Evolutionary conservation across 2,888 invertebrate genomes (phyloP).

Genomic region (Syrista parreyssii): DNA sequence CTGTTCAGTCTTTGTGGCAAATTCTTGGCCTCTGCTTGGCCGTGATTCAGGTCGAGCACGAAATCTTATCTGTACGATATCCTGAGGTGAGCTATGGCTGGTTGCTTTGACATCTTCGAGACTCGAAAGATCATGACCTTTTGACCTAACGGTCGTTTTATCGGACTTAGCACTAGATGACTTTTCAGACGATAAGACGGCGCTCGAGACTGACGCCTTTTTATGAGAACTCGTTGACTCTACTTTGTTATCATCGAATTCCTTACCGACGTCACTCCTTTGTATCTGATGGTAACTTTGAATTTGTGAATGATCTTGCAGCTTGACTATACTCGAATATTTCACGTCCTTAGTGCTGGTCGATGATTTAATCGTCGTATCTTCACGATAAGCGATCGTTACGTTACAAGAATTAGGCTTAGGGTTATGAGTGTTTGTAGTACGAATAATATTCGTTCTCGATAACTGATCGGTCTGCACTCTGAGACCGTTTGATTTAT

Average conservation of each 20-base stretch:
- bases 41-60: constrained; percentile 15
- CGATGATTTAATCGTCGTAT: neutral
- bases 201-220: neutral
- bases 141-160: neutral
- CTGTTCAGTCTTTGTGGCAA: constrained; percentile 42
- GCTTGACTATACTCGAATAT: neutral
- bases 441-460: neutral
- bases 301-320: neutral
- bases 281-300: neutral
- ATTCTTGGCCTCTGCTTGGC: constrained; percentile 26
- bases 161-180: neutral
- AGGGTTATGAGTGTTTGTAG: neutral
- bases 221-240: neutral
- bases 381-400: neutral
- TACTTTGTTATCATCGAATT: neutral
- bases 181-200: neutral
- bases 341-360: neutral
- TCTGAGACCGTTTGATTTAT: neutral
- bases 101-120: neutral
- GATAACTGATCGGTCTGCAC: neutral
- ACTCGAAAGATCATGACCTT: neutral
- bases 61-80: constrained; percentile 22
- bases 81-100: constrained; percentile 6
- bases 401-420: neutral
- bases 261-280: neutral